Evolutionary conservation across 2,797 vertebrate species (phyloP), one percentile per base, ranked within the genome.

Genomic region (Chaenodraco wilsoni): DNA sequence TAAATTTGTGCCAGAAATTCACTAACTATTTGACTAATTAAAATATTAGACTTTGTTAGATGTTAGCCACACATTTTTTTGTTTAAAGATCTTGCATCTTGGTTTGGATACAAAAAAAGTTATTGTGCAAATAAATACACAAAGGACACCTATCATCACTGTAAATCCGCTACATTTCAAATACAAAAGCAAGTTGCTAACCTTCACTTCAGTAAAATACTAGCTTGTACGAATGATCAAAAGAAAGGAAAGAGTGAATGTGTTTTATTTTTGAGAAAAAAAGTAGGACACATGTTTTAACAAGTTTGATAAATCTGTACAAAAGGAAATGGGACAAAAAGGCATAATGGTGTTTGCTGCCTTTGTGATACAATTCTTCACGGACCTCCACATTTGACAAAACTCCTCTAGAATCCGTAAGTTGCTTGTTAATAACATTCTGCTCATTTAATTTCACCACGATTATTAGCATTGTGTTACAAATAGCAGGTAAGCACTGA

Each of bases 211-310:
- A 62, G 66, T 63, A 76, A 69, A n/a, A 71, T 17, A 49, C 61
- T 58, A 59, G 56, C 80, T 82, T 65, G 78, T 69, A 85, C 67
- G 75, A 72, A 62, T 74, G 56, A 44, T 46, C 14, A 23, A 72
- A 64, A 62, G 10, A 68, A 69, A 72, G 56, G 1, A 63, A n/a
- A 55, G 5, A 54, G 8, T 68, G 50, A 61, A 75, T 37, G 45
- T 27, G 10, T 76, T 66, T 84, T 44, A 44, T 64, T 72, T 63
- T 72, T 65, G 9, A 61, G 27, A 44, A 59, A 75, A 69, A 14
- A 62, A 46, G 69, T 43, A 66, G 66, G 52, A 75, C 44, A 50
- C n/a, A 43, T 33, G 15, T 46, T 54, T 57, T 23, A 41, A 50
- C 74, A 66, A 10, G 8, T 49, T 73, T 67, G 13, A 72, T 58